phyloP scores from a whole-genome alignment of 1,140 invertebrate genomes.

The Notospermus geniculatus region DNA sequence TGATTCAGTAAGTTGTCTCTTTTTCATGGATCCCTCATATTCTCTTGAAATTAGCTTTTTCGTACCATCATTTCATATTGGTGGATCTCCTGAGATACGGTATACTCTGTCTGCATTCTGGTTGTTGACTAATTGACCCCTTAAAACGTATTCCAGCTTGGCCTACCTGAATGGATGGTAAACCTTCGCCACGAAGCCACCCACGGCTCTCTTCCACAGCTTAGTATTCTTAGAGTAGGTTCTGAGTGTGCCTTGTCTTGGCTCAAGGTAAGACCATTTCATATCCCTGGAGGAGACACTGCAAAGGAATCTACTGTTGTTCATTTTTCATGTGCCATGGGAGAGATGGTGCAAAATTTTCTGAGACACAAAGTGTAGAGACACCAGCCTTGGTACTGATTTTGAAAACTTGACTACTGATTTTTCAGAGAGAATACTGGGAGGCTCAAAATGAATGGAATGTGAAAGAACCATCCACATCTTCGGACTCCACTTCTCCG shows the following conservation, averaged over 20 bases:
- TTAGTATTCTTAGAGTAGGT: slow-evolving; percentile 21
- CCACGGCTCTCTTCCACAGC: slow-evolving; percentile 25
- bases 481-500: neutral
- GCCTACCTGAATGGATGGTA: slow-evolving; percentile 32
- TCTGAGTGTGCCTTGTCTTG: slow-evolving; percentile 23
- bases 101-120: too few relatives aligned
- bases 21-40: neutral
- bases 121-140: too few relatives aligned
- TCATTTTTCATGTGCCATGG: neutral
- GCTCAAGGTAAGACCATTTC: slow-evolving; percentile 19
- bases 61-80: too few relatives aligned
- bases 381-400: too few relatives aligned
- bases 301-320: neutral
- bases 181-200: slow-evolving; percentile 29
- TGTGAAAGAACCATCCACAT: neutral
- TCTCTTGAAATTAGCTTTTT: slow-evolving; percentile 7
- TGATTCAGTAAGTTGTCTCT: slow-evolving; percentile 16
- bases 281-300: neutral
- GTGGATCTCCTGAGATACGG: too few relatives aligned
- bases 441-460: slow-evolving; percentile 3
- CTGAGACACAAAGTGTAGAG: too few relatives aligned
- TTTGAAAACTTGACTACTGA: neutral
- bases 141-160: slow-evolving; percentile 21
- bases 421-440: slow-evolving; percentile 5
- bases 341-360: too few relatives aligned